Base-by-base conservation (phyloP, 2,113 vertebrate species). In the Nibea coibor region DNA sequence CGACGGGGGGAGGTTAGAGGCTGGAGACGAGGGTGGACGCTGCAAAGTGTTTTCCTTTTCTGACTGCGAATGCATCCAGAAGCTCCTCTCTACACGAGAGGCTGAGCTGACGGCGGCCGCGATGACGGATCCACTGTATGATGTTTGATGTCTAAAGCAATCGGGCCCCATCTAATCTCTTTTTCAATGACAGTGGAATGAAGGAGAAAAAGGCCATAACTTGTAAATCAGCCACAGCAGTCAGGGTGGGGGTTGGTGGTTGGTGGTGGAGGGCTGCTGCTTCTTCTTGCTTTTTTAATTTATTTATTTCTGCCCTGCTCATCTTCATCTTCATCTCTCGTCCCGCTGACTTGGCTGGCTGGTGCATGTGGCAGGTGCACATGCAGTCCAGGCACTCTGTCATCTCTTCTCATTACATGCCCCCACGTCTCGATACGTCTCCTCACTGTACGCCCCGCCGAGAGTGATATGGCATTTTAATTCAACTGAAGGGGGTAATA, bases 141-240 rank as follows among this genome's bases (percentile, higher is more conserved):
- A 87, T 88, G 92, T 91, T 92, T 91, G 91, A 92, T 90, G 92
- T 93, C 89, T 86, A 80, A 91, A 91, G 88, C 83, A 87, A 93
- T 93, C 89, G 66, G 71, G 86, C 35, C 84, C 75, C 84, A 89
- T 93, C 94, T 95, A 93, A 95, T 95, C 93, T 92, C 75, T 74
- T 88, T 75, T 85, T 90, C 91, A 92, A 87, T 93, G 93, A 93
- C 89, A 72, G 84, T 3, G 62, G 88, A 91, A 92, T 82, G 89
- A 93, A 94, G 93, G 92, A 91, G 92, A 93, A 93, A 92, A 89
- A 81, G 85, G 83, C 91, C 90, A 91, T 92, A 93, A 94, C 86
- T 91, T 91, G 91, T 94, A 94, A 94, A 94, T 93, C 91, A 94
- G 68, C 78, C 83, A 3, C 31, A 0, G 73, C 35, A 50, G 61